Conservation (phyloP, 2,797 vertebrate genomes). For the Pseudochirops cupreus region DNA sequence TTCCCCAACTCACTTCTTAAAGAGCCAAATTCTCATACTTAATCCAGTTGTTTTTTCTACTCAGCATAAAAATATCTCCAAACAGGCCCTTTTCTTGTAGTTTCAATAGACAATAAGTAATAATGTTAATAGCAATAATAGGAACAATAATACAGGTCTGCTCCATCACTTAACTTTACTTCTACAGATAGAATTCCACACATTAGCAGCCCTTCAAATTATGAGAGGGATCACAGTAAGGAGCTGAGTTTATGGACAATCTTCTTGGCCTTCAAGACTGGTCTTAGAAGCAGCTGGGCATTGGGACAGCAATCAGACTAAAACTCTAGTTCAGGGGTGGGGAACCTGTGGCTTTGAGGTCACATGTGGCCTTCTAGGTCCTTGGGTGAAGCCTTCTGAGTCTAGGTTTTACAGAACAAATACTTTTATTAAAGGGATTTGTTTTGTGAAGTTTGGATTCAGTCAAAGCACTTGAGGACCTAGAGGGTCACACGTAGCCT, state of each 20-base stretch:
- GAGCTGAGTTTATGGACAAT: not conserved
- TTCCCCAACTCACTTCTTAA: no score
- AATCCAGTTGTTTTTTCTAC: not conserved
- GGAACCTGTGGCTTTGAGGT: no score
- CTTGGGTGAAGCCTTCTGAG: no score
- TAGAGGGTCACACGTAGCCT: no score
- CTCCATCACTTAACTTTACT: not conserved
- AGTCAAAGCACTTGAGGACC: no score
- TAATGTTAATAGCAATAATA: not conserved
- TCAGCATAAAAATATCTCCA: not conserved
- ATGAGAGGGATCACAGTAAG: not conserved
- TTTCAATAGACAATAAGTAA: not conserved
- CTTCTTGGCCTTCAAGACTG: not conserved
- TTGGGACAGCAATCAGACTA: not conserved
- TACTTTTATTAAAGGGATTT: no score
- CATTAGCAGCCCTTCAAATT: not conserved
- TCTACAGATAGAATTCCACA: not conserved
- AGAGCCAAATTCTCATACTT: not conserved
- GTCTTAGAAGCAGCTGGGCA: no score
- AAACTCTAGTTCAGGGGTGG: no score
- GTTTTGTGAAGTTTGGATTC: no score
- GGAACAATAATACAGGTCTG: not conserved
- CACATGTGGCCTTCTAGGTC: no score
- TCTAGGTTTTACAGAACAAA: no score
- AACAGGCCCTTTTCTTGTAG: not conserved